Conservation (phyloP, 2,888 invertebrate species). For the Macrophya annulata region DNA sequence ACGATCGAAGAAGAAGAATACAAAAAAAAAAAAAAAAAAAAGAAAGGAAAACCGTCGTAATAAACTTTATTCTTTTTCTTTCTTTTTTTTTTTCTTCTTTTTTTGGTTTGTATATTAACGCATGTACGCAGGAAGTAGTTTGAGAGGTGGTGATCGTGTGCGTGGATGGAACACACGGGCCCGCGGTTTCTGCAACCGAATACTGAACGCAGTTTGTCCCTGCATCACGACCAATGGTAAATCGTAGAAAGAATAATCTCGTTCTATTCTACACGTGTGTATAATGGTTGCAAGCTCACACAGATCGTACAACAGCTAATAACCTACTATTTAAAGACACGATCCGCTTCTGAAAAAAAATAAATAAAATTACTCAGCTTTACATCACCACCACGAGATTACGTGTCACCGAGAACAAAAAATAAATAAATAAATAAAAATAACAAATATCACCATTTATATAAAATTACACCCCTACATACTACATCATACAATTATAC, state of each 20-base stretch:
- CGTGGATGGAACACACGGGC: constrained; percentile 78
- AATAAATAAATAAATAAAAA: not conserved
- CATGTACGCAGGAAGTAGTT: constrained; percentile 75
- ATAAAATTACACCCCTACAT: not conserved
- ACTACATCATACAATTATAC: not conserved
- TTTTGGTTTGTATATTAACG: constrained; percentile 50
- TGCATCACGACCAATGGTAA: constrained; percentile 79
- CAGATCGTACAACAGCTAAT: not conserved
- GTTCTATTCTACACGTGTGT: not conserved
- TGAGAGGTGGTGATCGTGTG: constrained; percentile 74
- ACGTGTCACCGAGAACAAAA: not conserved
- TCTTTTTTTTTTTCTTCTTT: not conserved
- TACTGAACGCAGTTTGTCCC: constrained; percentile 77
- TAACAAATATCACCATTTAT: not conserved
- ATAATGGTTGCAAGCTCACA: constrained; percentile 1
- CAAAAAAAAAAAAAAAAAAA: not conserved
- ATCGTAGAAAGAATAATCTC: constrained; percentile 68
- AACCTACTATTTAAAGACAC: constrained; percentile 19
- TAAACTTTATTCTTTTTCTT: constrained; percentile 47
- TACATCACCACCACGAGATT: not conserved
- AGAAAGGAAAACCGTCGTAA: not conserved
- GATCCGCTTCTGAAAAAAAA: constrained; percentile 2
- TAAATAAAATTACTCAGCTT: too few relatives aligned
- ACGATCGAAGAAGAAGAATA: not conserved
- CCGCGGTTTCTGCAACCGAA: constrained; percentile 78